Base-by-base conservation (phyloP, 2,888 invertebrate genomes). In the Synanthedon myopaeformis region DNA sequence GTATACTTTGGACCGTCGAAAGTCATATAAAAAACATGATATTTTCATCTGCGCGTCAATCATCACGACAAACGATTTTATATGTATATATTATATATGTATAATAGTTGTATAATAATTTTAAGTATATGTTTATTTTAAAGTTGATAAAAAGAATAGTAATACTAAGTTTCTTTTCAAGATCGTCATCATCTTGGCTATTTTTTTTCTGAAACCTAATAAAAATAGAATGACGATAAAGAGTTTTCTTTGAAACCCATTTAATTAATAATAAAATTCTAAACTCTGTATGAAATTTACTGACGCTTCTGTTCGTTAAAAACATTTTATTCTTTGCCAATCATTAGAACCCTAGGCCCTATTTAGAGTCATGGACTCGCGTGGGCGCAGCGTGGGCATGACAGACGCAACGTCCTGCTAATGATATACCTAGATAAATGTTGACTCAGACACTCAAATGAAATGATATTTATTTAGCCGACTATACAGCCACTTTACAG, bases 331-430 rank as follows among this genome's bases (percentile, higher is more conserved):
- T 49, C 49, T 19, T 17, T 19, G 17, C 11, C 19, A 19, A 53
- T 53, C 54, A 56, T 56, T 57, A 57, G 52, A 23, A 53, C 53
- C 51, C 51, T 51, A 53, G 50, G 52, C 41, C 13, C 41, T 23
- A 51, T 13, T 35, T 51, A 35, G n/a, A 51, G 35, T 23, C 23
- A 49, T 23, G 23, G 23, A 17, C 3, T 12, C 3, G 54, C 49
- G 55, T 56, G 42, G 56, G 56, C 41, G 51, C 28, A 17, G 55
- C 55, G 56, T 53, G 19, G 56, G 56, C 19, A 11, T 49, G 48
- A 49, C 49, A 23, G 17, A 49, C 49, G 23, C 19, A 19, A 14
- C 14, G 45, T 45, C 52, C 54, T 53, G 42, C 53, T 56, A 56
- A 56, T 54, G 56, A 54, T 35, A 23, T 19, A 45, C 17, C 54